A percentile compares a stretch with the other conserved stretches of the same genome.
Evolutionary conservation across 2,797 vertebrate species (phyloP).

Genomic region (Halcyon smyrnensis): DNA sequence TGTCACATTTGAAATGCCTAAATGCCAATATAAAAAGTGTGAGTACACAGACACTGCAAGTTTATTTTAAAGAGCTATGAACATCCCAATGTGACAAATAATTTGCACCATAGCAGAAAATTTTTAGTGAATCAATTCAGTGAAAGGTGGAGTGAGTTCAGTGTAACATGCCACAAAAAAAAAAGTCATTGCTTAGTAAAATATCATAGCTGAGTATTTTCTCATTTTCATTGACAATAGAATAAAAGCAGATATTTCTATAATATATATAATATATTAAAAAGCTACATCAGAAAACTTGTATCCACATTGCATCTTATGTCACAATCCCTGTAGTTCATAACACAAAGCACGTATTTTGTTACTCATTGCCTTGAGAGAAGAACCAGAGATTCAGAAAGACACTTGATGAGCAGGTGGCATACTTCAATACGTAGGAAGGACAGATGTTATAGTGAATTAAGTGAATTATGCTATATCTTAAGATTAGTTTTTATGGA

Average conservation of each 20-base stretch:
- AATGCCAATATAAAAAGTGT: not conserved
- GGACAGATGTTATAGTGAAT: not conserved
- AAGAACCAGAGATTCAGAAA: not conserved
- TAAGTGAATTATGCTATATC: not conserved
- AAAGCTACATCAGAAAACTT: not conserved
- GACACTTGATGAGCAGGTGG: not conserved
- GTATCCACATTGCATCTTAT: not conserved
- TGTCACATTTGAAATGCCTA: not conserved
- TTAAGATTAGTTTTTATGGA: not conserved
- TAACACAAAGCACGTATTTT: not conserved
- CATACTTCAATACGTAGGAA: not conserved
- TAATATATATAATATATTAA: not conserved
- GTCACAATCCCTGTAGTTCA: not conserved
- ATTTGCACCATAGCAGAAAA: not conserved
- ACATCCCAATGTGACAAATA: not conserved
- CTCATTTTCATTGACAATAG: not conserved
- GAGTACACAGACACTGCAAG: not conserved
- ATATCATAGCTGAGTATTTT: not conserved
- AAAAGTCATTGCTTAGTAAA: not conserved
- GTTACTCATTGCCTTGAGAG: not conserved
- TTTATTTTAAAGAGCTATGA: not conserved
- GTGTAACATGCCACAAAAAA: not conserved
- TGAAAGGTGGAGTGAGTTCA: not conserved
- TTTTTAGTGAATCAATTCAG: not conserved
- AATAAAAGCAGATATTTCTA: not conserved